phyloP scores from a whole-genome alignment of 2,797 vertebrate genomes.

The Poeciliopsis gracilis region DNA sequence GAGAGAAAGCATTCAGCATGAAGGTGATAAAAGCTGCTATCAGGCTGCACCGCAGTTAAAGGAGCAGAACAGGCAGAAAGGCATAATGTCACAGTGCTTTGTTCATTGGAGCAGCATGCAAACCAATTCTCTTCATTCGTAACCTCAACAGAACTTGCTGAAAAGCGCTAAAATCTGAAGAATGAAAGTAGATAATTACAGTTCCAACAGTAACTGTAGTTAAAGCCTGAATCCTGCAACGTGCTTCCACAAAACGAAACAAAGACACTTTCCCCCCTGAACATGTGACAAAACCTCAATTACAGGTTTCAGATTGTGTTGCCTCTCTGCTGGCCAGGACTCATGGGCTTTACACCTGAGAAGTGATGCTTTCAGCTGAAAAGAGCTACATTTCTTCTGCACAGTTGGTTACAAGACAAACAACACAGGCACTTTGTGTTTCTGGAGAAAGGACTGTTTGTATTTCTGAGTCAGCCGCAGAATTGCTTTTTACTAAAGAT shows the following conservation, averaged over 20 bases:
- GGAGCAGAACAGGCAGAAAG: neutral
- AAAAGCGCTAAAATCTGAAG: neutral
- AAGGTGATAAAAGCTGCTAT: slow-evolving; percentile 16
- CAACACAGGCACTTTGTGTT: neutral
- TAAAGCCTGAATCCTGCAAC: neutral
- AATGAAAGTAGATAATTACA: neutral
- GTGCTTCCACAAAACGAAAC: neutral
- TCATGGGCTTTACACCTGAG: slow-evolving; percentile 48
- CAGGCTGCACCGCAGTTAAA: neutral
- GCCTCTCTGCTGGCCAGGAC: slow-evolving; percentile 19
- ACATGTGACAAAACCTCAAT: slow-evolving; percentile 16
- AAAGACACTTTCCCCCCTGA: neutral
- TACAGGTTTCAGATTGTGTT: slow-evolving; percentile 26
- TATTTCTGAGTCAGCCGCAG: slow-evolving; percentile 25
- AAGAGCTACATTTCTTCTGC: slow-evolving; percentile 38
- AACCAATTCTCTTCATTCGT: neutral
- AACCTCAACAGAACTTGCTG: neutral
- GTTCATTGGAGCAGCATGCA: neutral
- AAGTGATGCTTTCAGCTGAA: slow-evolving; percentile 29
- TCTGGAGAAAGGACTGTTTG: neutral
- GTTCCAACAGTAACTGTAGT: neutral
- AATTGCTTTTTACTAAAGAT: slow-evolving; percentile 16
- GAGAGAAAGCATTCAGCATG: slow-evolving; percentile 16
- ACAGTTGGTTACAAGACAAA: slow-evolving; percentile 22
- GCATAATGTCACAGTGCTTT: neutral